Base-by-base conservation (phyloP, 2,797 vertebrate genomes). In the Varecia variegata region DNA sequence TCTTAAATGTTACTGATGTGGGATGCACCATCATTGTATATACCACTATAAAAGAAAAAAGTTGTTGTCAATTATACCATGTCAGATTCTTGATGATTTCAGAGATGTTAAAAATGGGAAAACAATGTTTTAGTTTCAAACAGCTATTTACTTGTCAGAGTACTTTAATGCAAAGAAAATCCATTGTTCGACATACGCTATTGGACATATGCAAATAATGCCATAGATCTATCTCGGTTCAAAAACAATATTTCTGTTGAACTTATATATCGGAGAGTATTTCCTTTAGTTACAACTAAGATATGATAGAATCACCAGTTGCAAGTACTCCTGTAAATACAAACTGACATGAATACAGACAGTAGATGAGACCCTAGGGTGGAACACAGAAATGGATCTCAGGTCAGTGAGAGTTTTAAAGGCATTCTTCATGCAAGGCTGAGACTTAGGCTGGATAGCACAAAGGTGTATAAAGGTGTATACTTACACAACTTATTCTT, bases 31-130 rank as follows among this genome's bases (percentile, higher is more conserved):
- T 92, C 76, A 71, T 81, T 70, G 45, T 73, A 80, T 54, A 13
- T 84, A 54, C 25, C 32, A 88, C 54, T 79, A 45, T 56, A 92
- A 94, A 84, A 56, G 13, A 54, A 71, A 85, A 92, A 84, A 79
- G 15, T 58, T 81, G 65, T 27, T 68, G 15, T 47, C 47, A 76
- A 1, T 73, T 71, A 38, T 76, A 62, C 9, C 32, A 54, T 79
- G 25, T 35, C 54, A 74, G 58, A 91, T 92, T 92, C 85, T 96
- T 96, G 43, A 56, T 93, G 25, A 88, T 92, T 88, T 94, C n/a
- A 71, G 86, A 67, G 82, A 56, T 71, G 43, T 38, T 97, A 88
- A 93, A 81, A 50, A 79, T 79, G 67, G 40, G 27, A 84, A 97
- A 79, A 68, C 21, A 76, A 12, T 47, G 17, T 91, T 95, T 95